A percentile compares a stretch with the other conserved stretches of the same genome.
phyloP scores from a whole-genome alignment of 2,797 vertebrate species.

The Anolis apletophallus region DNA sequence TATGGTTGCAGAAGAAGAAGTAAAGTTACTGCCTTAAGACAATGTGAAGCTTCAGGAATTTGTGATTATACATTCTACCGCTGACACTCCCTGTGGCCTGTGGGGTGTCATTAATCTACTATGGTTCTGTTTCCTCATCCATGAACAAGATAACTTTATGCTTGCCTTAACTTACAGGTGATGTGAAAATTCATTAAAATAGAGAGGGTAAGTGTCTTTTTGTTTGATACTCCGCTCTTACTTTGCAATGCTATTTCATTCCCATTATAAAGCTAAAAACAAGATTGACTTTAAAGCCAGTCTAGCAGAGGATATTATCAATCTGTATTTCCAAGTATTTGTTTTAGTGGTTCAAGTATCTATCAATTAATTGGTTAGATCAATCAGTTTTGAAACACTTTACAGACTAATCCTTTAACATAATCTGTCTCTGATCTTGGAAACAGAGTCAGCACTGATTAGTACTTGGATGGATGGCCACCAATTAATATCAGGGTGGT shows the following conservation, averaged over 20 bases:
- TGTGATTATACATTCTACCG: slow-evolving; percentile 14
- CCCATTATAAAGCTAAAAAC: not conserved
- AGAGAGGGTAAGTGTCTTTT: not conserved
- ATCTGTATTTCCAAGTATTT: slow-evolving; percentile 1
- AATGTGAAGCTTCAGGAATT: not conserved
- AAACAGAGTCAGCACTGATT: no score
- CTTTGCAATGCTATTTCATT: not conserved
- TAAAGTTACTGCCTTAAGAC: slow-evolving; percentile 21
- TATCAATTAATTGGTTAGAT: not conserved
- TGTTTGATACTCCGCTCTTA: not conserved
- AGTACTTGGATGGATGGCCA: no score
- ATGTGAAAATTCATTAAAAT: not conserved
- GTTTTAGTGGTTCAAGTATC: not conserved
- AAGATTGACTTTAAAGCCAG: no score
- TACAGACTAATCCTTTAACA: not conserved
- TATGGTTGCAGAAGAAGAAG: not conserved
- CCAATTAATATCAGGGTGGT: no score
- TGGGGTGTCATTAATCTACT: slow-evolving; percentile 28
- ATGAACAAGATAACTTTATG: slow-evolving; percentile 22
- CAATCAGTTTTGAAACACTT: not conserved
- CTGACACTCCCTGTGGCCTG: not conserved
- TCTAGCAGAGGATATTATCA: not conserved
- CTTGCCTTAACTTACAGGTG: not conserved
- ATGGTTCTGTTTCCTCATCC: slow-evolving; percentile 23
- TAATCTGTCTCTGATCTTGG: no score